These are phyloP conservation scores for Trematocara marginatum DNA, from an alignment of 2,113 vertebrate species.

Conservation along the genomic window DNA sequence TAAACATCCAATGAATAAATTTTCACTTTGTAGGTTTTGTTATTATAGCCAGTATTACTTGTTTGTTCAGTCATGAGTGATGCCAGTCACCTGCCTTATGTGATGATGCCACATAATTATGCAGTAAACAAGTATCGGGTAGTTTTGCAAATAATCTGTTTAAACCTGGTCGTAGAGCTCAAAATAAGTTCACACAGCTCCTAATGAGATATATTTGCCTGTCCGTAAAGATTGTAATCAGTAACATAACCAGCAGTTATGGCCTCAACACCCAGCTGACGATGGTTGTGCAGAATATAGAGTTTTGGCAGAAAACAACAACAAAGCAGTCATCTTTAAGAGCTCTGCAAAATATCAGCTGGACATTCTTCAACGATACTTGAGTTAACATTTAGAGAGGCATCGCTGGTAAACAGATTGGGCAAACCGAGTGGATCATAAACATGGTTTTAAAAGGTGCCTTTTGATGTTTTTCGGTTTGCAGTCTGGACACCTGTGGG, in stretches of 20 bases:
- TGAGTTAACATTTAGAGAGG: slow-evolving; percentile 25
- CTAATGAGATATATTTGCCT: not conserved
- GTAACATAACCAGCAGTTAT: not conserved
- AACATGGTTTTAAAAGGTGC: slow-evolving; percentile 46
- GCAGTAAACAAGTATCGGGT: not conserved
- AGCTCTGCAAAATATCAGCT: not conserved
- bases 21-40: not conserved
- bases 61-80: not conserved
- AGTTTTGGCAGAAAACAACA: not conserved
- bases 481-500: slow-evolving; percentile 58
- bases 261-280: not conserved
- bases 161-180: not conserved
- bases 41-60: not conserved
- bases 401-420: slow-evolving; percentile 28
- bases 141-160: not conserved
- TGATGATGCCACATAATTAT: not conserved
- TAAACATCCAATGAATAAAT: not conserved
- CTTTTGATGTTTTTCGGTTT: slow-evolving; percentile 53
- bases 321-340: not conserved
- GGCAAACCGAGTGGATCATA: slow-evolving; percentile 46
- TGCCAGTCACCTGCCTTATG: not conserved
- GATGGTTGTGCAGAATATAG: not conserved
- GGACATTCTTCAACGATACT: not conserved
- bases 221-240: slow-evolving; percentile 2
- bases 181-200: not conserved